Base-by-base conservation (phyloP, 1,140 invertebrate species). In the Zaprionus africanus region DNA sequence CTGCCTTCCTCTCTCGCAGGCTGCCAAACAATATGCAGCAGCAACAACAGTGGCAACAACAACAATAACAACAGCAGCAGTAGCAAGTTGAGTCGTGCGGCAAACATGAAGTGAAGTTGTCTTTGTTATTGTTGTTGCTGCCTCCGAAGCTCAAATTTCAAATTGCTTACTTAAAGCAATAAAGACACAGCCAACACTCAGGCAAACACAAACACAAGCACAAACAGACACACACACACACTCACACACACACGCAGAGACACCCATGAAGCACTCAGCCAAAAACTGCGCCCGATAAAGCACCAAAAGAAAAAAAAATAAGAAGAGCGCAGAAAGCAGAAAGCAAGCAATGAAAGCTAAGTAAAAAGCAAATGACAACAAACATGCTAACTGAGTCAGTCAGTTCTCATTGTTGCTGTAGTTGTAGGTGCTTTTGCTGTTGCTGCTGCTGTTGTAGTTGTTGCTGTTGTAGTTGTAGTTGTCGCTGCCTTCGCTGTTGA, bases 101-200 rank as follows among this genome's bases (percentile, higher is more conserved):
- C 82, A 74, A 64, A 57, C 62, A 67, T 58, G 60, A 67, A 64
- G 49, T 63, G 31, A 63, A 73, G 74, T 68, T 78, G 63, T 58
- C 64, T 58, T 66, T 24, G 9, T 31, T 53, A 28, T 59, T 57
- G 57, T 41, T 57, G 43, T 19, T 62, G 65, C 36, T 70, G 19
- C 59, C 58, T 46, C 69, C 73, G 62, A 43, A 71, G 83, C 83
- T 86, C 83, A 87, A 86, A 87, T 86, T 86, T 87, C 83, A 86
- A 86, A 86, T 86, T 86, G 83, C 83, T 86, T 86, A 87, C 83
- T 86, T 86, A 87, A 87, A 83, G 83, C 80, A 82, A 86, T 82
- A 86, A 82, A 86, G 82, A 82, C 64, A 71, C 68, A 86, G 68
- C 38, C 60, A 62, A 66, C 61, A 61, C 64, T 38, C 38, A 56